Base-by-base conservation (phyloP, 2,888 invertebrate genomes). In the Hyles lineata region DNA sequence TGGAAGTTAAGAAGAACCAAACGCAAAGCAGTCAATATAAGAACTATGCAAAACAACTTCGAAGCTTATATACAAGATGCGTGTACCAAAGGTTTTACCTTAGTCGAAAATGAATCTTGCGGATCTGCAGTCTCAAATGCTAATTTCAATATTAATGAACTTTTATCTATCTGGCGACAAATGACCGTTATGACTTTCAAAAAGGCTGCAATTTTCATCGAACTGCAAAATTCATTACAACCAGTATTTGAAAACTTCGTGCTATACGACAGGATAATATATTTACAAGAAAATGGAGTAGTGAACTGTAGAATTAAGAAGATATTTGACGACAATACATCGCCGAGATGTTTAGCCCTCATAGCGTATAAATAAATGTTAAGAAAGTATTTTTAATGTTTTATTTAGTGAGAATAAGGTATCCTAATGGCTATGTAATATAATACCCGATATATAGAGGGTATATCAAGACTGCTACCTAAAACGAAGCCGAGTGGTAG, bases 261-360 rank as follows among this genome's bases (percentile, higher is more conserved):
- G 72, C 83, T 93, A 52, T 90, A 85, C 32, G 94, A 94, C 76
- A 86, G 93, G 74, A 73, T 93, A 58, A 76, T 88, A 9, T 93
- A 89, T 86, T 84, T 94, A 58, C 85, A 84, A 74, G 93, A 93
- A 79, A 87, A 86, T 25, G 90, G 90, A 0, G 73, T 91, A 2
- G 73, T 77, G 15, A 79, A 86, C 72, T 90, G 91, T 80, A 81
- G 76, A 70, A 94, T 95, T 78, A 95, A 95, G 79, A 96, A 95
- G 87, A 94, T 97, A 74, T 94, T 96, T 75, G 90, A 96, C 84
- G 96, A 96, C 77, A 88, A 88, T 73, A 88, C 96, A 78, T 97
- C 97, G n/a, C 96, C 97, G 0, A 93, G 96, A 81, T 96, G 96
- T 87, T 92, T 95, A 79, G 96, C 95, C 55, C 87, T 96, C 76